Base-by-base conservation (phyloP, 1,140 invertebrate genomes). In the Megalopta genalis region DNA sequence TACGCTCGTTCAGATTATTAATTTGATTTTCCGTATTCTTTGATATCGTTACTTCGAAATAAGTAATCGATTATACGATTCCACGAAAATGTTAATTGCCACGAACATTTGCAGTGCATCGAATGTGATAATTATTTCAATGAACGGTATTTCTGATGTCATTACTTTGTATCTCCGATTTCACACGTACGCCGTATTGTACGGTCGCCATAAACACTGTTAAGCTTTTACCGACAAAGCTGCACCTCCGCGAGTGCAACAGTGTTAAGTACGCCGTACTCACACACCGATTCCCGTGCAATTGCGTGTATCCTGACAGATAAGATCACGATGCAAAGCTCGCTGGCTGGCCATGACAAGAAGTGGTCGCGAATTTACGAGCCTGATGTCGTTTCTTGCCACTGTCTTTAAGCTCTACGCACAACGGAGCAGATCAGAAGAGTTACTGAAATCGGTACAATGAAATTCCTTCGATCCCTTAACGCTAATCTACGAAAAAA, bases 311-410 rank as follows among this genome's bases (percentile, higher is more conserved):
- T 83, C 74, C 75, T 75, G 74, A 67, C 16, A 77, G 87, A 90
- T 90, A 89, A 88, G 82, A 90, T 89, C 87, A 82, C 81, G 83
- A 84, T 88, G 84, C 86, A 80, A 87, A 84, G 75, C 81, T 80
- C 63, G 74, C 70, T 67, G 68, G 71, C 79, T 72, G 77, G 67
- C 57, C 59, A 70, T 80, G 85, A 74, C 81, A 77, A 81, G 81
- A 83, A 88, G 82, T 52, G 57, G 80, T 80, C 67, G 66, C 66
- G 79, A 87, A 87, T 88, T 88, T 87, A 88, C 76, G 86, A 87
- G 63, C 75, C 62, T 59, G 25, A 46, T 57, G 62, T 54, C 46
- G 8, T 57, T 65, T 49, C 67, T 52, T 14, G n/a, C 59, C 52
- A 65, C 37, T 62, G 59, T 63, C 60, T 37, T 82, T 42, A 69